Percentiles rank a stretch among this genome's conserved stretches.
Evolutionary conservation across 1,140 invertebrate species (phyloP).

Genomic region (Idris sp.): DNA sequence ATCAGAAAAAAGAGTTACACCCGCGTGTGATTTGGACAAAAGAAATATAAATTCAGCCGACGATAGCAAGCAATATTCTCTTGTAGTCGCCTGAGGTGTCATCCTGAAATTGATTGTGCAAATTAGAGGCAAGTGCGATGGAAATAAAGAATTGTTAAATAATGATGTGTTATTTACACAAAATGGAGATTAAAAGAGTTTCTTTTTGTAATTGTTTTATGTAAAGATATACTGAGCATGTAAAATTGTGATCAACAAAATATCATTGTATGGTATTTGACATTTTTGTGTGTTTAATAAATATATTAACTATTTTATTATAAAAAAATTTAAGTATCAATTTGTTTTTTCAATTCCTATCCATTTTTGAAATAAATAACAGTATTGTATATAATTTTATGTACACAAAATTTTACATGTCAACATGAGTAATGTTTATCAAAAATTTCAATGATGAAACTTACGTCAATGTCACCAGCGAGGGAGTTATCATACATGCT

Average conservation of each 20-base stretch:
- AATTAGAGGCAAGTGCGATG: constrained; percentile 61
- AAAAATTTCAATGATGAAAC: constrained; percentile 57
- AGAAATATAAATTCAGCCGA: constrained; percentile 81
- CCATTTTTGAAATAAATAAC: too few relatives aligned
- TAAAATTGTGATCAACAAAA: too few relatives aligned
- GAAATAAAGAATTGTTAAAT: constrained; percentile 48
- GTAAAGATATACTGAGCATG: too few relatives aligned
- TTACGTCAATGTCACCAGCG: constrained; percentile 88
- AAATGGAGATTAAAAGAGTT: neutral
- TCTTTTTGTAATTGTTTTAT: too few relatives aligned
- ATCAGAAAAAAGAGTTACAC: too few relatives aligned
- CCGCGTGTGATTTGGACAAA: constrained; percentile 22
- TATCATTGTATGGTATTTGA: too few relatives aligned
- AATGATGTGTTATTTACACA: constrained; percentile 35
- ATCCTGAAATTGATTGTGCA: constrained; percentile 82
- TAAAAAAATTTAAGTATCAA: too few relatives aligned
- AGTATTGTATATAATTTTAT: neutral
- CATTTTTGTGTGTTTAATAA: too few relatives aligned
- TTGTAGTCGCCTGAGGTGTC: constrained; percentile 96
- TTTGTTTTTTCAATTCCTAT: too few relatives aligned
- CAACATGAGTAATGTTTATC: neutral
- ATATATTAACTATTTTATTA: too few relatives aligned
- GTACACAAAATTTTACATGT: neutral
- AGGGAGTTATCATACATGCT: constrained; percentile 88
- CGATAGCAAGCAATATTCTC: constrained; percentile 89